Conservation (phyloP, 2,888 invertebrate species). For the Melikaiella ostensackeni region DNA sequence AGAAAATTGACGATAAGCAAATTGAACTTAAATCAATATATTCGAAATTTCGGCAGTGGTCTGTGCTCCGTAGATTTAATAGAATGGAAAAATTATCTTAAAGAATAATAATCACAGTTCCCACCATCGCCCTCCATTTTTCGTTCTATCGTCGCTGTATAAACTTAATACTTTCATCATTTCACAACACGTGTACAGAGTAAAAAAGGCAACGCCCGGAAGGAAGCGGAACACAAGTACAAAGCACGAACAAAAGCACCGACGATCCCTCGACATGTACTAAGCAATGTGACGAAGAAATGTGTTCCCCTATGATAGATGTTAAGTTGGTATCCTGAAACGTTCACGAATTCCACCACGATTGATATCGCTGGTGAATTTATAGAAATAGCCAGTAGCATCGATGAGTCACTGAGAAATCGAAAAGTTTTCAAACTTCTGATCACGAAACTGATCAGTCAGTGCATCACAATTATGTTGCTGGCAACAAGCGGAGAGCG, state of each 20-base stretch:
- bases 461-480: conserved; percentile 58
- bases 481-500: conserved; percentile 65
- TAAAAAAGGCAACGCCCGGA: conserved; percentile 6
- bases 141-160: conserved; percentile 24
- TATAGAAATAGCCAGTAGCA: neutral
- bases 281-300: neutral
- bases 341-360: neutral
- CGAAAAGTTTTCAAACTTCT: neutral
- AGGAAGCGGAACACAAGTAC: conserved; percentile 23
- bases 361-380: neutral
- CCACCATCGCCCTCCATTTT: conserved; percentile 31
- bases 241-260: conserved; percentile 22
- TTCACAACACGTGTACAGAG: conserved; percentile 27
- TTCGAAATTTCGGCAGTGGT: conserved; percentile 1
- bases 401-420: conserved; percentile 10
- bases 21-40: neutral
- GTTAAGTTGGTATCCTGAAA: conserved; percentile 7
- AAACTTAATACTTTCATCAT: conserved; percentile 35
- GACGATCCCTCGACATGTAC: neutral
- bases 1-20: neutral
- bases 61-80: conserved; percentile 4
- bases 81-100: conserved; percentile 27
- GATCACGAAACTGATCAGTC: conserved; percentile 30
- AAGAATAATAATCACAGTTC: conserved; percentile 32
- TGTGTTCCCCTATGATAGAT: conserved; percentile 2